Conservation (phyloP, 1,140 invertebrate species). For the Mercenaria mercenaria region DNA sequence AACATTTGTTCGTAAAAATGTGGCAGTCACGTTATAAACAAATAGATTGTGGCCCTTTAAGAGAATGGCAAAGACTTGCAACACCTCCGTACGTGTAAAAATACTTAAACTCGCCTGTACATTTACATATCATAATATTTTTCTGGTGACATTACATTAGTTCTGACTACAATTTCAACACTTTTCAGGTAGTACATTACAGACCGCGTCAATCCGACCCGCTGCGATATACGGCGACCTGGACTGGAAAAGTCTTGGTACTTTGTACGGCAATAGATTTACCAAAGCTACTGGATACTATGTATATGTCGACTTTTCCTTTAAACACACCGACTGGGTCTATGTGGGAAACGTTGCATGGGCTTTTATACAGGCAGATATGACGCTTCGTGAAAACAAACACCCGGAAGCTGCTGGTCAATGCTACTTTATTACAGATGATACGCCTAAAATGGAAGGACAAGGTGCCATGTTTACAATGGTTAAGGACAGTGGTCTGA, state of each 20-base stretch:
- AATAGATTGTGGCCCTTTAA: too few relatives aligned
- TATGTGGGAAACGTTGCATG: slow-evolving; percentile 4
- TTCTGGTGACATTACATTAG: too few relatives aligned
- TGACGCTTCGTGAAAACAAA: background rate
- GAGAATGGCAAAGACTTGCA: too few relatives aligned
- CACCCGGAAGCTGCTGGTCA: background rate
- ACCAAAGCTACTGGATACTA: background rate
- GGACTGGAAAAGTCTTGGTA: background rate
- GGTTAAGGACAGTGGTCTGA: background rate
- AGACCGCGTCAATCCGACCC: background rate
- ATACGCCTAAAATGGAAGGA: background rate
- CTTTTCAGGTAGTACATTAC: background rate
- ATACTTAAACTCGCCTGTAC: too few relatives aligned
- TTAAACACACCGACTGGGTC: background rate
- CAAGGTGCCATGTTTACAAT: background rate
- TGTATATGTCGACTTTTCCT: background rate
- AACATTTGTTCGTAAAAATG: too few relatives aligned
- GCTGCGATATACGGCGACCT: background rate
- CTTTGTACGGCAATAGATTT: background rate
- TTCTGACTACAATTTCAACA: too few relatives aligned
- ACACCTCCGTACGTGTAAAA: too few relatives aligned
- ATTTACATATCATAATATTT: too few relatives aligned
- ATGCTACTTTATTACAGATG: background rate
- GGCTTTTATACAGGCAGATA: slow-evolving; percentile 13
- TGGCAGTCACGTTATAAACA: too few relatives aligned